Evolutionary conservation across 1,140 invertebrate species (phyloP).

Genomic region (Brachionus koreanus): DNA sequence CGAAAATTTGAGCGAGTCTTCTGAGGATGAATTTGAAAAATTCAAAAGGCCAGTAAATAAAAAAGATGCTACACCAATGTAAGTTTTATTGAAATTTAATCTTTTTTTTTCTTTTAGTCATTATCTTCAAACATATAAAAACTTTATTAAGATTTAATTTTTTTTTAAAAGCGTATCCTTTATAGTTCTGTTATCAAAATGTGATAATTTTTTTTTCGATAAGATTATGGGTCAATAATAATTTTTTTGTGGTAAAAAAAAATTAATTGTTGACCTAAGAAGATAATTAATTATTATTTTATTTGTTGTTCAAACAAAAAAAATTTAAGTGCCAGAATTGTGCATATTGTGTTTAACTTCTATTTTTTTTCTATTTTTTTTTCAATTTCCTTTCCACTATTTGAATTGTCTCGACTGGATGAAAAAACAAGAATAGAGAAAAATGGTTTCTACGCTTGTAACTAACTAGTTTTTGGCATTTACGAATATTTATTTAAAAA

Average conservation of each 20-base stretch:
- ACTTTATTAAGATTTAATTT: not conserved
- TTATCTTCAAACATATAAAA: not conserved
- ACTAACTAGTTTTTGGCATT: slow-evolving; percentile 1
- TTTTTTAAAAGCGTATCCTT: not conserved
- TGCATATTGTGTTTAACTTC: not conserved
- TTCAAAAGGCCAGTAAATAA: not conserved
- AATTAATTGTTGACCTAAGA: not conserved
- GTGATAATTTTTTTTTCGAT: not conserved
- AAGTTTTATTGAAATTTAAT: not conserved
- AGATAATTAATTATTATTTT: not conserved
- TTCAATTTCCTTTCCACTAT: slow-evolving; percentile 3
- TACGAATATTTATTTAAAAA: slow-evolving; percentile 15
- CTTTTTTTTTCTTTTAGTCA: not conserved
- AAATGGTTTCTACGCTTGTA: not conserved
- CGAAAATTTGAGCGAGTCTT: slow-evolving; percentile 15
- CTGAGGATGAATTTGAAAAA: slow-evolving; percentile 5
- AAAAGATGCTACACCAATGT: slow-evolving; percentile 5
- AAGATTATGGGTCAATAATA: not conserved
- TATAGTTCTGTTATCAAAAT: not conserved
- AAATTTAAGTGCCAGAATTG: not conserved
- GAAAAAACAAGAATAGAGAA: not conserved
- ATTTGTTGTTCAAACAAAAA: not conserved
- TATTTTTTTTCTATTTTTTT: not conserved
- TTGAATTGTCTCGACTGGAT: slow-evolving; percentile 11
- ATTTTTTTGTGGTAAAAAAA: not conserved